phyloP scores from a whole-genome alignment of 2,888 invertebrate genomes.

The Bombylius major region DNA sequence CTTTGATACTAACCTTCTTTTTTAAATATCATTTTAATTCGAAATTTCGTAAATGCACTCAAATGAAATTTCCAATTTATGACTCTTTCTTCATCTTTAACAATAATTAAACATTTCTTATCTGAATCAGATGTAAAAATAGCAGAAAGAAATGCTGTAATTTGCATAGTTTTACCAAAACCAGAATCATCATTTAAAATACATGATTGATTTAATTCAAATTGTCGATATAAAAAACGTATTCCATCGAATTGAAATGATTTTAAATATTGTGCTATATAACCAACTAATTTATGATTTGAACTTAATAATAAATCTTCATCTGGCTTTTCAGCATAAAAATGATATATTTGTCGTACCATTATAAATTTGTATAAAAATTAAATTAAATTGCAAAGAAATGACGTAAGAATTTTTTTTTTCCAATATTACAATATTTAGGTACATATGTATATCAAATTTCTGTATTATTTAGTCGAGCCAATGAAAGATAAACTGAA shows the following conservation, averaged over 20 bases:
- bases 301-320: constrained; percentile 25
- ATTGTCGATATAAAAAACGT: constrained; percentile 27
- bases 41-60: constrained; percentile 23
- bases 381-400: background rate
- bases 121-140: constrained; percentile 15
- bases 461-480: constrained; percentile 14
- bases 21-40: constrained; percentile 23
- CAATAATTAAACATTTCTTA: constrained; percentile 26
- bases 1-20: constrained; percentile 18
- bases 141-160: constrained; percentile 25
- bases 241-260: constrained; percentile 30
- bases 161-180: constrained; percentile 27
- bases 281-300: constrained; percentile 19
- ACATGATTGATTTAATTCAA: constrained; percentile 26
- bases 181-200: constrained; percentile 33
- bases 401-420: background rate
- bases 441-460: too few species aligned
- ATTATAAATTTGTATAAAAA: background rate
- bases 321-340: constrained; percentile 24
- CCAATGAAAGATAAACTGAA: constrained; percentile 29
- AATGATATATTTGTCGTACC: constrained; percentile 25
- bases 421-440: too few species aligned
- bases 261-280: constrained; percentile 27
- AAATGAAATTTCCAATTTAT: constrained; percentile 32
- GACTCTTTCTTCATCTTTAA: constrained; percentile 27